Evolutionary conservation across 1,140 invertebrate species (phyloP).

Genomic region (Philopotamus ludificatus): DNA sequence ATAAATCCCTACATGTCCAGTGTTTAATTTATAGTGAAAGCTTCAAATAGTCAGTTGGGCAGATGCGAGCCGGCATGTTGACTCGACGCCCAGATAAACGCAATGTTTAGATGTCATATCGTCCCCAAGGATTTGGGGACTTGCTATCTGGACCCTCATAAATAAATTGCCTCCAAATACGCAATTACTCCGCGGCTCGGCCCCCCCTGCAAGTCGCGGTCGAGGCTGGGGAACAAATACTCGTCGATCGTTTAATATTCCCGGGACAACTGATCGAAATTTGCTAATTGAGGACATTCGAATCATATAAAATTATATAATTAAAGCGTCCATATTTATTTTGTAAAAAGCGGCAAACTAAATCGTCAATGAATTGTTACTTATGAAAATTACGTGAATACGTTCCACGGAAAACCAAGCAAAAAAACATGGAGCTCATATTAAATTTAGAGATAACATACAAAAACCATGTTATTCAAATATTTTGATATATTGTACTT

Average conservation of each 20-base stretch:
- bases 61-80: constrained; percentile 16
- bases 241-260: too few relatives aligned
- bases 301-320: too few relatives aligned
- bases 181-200: constrained; percentile 21
- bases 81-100: constrained; percentile 2
- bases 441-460: too few relatives aligned
- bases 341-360: too few relatives aligned
- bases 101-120: constrained; percentile 25
- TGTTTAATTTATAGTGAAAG: constrained; percentile 21
- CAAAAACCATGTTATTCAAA: too few relatives aligned
- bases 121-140: constrained; percentile 16
- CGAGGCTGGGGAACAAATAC: too few relatives aligned
- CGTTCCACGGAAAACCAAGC: too few relatives aligned
- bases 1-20: constrained; percentile 18
- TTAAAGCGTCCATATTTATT: too few relatives aligned
- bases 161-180: constrained; percentile 33
- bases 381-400: too few relatives aligned
- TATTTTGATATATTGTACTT: too few relatives aligned
- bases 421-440: too few relatives aligned
- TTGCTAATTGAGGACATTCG: background rate
- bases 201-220: background rate
- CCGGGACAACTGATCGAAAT: background rate
- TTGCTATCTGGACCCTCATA: constrained; percentile 24
- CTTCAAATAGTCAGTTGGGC: constrained; percentile 7
- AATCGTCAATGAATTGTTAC: too few relatives aligned